Base-by-base conservation (phyloP, 2,797 vertebrate genomes). In the Pseudomugil tenellus region DNA sequence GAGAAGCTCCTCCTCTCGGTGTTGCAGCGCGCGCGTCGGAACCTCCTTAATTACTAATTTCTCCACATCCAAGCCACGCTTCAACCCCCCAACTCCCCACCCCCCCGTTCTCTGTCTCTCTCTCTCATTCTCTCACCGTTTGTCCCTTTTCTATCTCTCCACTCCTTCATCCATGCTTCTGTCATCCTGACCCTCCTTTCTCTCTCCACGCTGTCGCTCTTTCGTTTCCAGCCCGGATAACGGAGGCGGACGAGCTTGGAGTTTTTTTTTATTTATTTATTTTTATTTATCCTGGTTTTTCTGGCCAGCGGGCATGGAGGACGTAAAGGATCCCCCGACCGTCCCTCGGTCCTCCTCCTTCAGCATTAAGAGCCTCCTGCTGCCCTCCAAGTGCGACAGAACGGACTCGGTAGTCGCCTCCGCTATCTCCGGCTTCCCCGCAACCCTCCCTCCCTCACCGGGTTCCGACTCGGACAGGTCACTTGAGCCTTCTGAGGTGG, bases 331-430 rank as follows among this genome's bases (percentile, higher is more conserved):
- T 56, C 82, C 81, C 48, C 89, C 81, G 83, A 89, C 81, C 82
- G 89, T 91, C n/a, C 93, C 91, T 63, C 93, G 92, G 77, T 94
- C 92, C 72, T 93, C 92, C 79, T 93, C 91, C 76, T 95, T 95
- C 87, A 94, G 92, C 72, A 95, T 95, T 80, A 94, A 93, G 83
- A 95, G 92, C 80, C 90, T 95, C 59, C 89, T 95, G 85, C 92
- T 94, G 58, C 93, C 94, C 21, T 91, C 91, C 34, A 91, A 84
- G 81, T 89, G 87, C 84, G 92, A 92, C 61, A 82, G 81, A 37
- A 37, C 74, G 49, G 89, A 87, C 77, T 35, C 82, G 37, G 52
- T 55, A 0, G 37, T 3, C 29, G 29, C 29, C 63, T 67, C 70
- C n/a, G 55, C 70, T 0, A 17, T 72, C 2, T 28, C 66, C 51